A percentile compares a stretch with the other conserved stretches of the same genome.
These are phyloP conservation scores for Lepisosteus oculatus DNA, from an alignment of 2,113 vertebrate genomes.

Conservation along the genomic window DNA sequence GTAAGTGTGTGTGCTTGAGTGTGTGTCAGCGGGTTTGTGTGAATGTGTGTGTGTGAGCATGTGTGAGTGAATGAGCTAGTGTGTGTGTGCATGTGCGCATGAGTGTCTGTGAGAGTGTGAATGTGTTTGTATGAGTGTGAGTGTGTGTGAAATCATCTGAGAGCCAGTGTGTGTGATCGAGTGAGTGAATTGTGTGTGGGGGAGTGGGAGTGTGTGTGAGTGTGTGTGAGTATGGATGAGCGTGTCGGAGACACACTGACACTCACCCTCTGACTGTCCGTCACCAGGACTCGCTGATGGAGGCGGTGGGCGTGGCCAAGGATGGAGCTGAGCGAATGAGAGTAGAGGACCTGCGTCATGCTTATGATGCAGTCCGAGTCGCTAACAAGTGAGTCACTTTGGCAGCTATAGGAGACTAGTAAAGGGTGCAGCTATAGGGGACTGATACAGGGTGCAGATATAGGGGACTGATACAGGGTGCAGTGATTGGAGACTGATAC, in stretches of 20 bases:
- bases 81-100: background rate
- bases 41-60: background rate
- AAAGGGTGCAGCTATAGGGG: no score
- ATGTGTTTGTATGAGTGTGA: no score
- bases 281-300: slow-evolving; percentile 50
- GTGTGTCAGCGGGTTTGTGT: no score
- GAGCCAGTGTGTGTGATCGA: no score
- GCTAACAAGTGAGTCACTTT: slow-evolving; percentile 69
- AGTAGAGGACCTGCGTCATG: slow-evolving; percentile 61
- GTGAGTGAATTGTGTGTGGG: background rate
- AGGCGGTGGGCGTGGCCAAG: slow-evolving; percentile 58
- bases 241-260: background rate
- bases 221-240: no score
- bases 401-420: background rate
- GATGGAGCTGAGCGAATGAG: slow-evolving; percentile 47
- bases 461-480: no score
- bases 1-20: no score
- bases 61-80: no score
- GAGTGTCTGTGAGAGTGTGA: background rate
- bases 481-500: background rate
- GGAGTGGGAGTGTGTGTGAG: background rate
- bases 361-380: slow-evolving; percentile 64
- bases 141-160: no score
- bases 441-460: background rate
- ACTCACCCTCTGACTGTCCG: slow-evolving; percentile 3